Evolutionary conservation across 2,113 vertebrate species (phyloP).

Genomic region (Silurus glanis): DNA sequence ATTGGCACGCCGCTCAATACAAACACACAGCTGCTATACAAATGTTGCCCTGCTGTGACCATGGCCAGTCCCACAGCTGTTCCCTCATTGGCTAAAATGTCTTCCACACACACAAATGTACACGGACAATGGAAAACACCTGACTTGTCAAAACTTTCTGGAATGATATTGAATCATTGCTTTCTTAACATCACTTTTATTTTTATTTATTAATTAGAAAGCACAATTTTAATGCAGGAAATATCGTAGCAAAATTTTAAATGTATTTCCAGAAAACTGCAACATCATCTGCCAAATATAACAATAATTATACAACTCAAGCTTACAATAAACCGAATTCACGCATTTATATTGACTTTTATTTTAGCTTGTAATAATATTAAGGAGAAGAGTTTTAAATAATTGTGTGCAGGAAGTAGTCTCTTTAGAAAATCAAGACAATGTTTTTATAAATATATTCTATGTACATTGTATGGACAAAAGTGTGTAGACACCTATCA

Average conservation of each 20-base stretch:
- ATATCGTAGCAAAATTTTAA: neutral
- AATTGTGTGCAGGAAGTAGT: no score
- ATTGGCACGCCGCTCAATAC: slow-evolving; percentile 40
- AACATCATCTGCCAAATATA: neutral
- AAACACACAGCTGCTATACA: slow-evolving; percentile 49
- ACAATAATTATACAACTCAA: neutral
- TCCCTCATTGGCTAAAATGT: slow-evolving; percentile 29
- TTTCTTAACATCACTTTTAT: neutral
- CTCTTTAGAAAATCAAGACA: no score
- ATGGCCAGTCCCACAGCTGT: slow-evolving; percentile 22
- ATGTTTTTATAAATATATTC: no score
- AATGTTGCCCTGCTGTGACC: slow-evolving; percentile 46
- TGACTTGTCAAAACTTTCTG: slow-evolving; percentile 19
- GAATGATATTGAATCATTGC: neutral
- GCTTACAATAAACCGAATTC: neutral
- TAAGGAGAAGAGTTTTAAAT: no score
- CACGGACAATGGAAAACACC: slow-evolving; percentile 7
- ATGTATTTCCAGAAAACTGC: neutral
- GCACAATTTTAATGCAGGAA: neutral
- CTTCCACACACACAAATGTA: slow-evolving; percentile 26
- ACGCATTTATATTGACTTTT: no score
- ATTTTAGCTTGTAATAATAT: no score
- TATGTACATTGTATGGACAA: no score
- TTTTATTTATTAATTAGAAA: neutral
- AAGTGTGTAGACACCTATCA: no score